Base-by-base conservation (phyloP, 2,797 vertebrate genomes). In the Odontamblyopus lacepedii region DNA sequence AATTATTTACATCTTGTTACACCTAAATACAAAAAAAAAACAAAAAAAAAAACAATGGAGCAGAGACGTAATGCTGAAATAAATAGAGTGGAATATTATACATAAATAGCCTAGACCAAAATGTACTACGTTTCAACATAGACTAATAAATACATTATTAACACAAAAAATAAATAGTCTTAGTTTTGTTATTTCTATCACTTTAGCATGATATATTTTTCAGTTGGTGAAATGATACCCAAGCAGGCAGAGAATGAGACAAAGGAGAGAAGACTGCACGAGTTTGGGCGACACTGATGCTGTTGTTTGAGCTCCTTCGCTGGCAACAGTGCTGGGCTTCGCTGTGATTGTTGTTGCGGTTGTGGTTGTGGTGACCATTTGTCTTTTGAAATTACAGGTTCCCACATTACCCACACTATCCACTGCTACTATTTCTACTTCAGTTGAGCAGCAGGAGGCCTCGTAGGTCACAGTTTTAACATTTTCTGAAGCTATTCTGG, bases 341-440 rank as follows among this genome's bases (percentile, higher is more conserved):
- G 19, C 18, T 9, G 55, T 26, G 55, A n/a, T 26, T n/a, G 53
- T 23, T 30, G 72, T 30, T 18, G 66, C 26, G 50, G 78, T 27
- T 2, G 19, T 0, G 27, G 32, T 57, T 35, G 48, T 0, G 7
- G 0, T n/a, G 53, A 8, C 66, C 48, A 48, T 6, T 64, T 6
- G 38, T 16, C n/a, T 12, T 15, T 29, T 62, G 75, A 53, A 87
- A 51, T 5, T 9, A 64, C 88, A 90, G 15, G 71, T 26, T 48
- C 51, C 87, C 0, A 78, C 78, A 1, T 93, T 92, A 23, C 91
- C 90, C 26, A 88, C 88, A 0, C 16, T 70, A 66, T 91, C 86
- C 67, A 86, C 84, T 32, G 63, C 85, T 74, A 81, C 48, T 51
- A 91, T 67, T 72, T 88, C 77, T 62, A 89, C n/a, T 0, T 82